Conservation (phyloP, 1,140 invertebrate genomes). For the Pomacea maculata region DNA sequence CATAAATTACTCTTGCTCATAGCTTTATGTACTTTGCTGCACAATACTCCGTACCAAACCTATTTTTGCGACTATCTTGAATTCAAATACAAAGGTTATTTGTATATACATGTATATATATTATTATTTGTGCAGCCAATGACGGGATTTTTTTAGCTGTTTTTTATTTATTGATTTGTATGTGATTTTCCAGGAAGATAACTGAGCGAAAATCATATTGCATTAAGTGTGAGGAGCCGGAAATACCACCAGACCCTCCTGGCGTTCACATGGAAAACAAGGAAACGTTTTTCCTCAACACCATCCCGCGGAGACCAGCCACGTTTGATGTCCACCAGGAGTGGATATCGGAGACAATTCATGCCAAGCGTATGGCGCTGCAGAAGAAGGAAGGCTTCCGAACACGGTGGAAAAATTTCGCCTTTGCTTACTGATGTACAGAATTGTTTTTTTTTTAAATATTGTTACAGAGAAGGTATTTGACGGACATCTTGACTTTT, state of each 20-base stretch:
- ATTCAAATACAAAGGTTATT: neutral
- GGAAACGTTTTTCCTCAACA: conserved; percentile 61
- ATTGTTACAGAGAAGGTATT: too few species aligned
- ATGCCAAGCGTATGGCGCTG: conserved; percentile 58
- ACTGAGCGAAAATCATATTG: conserved; percentile 50
- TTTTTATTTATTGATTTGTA: neutral
- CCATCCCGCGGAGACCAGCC: conserved; percentile 51
- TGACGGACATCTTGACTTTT: too few species aligned
- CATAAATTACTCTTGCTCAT: too few species aligned
- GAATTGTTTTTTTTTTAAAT: too few species aligned
- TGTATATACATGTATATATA: too few species aligned
- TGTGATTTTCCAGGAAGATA: conserved; percentile 34
- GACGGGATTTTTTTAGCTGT: neutral
- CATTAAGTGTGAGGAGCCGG: conserved; percentile 47
- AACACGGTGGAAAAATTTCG: conserved; percentile 56
- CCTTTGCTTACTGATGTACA: conserved; percentile 50
- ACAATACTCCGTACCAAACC: neutral
- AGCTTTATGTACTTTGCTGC: too few species aligned
- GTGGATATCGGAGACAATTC: conserved; percentile 59
- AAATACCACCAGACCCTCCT: conserved; percentile 48
- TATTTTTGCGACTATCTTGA: neutral
- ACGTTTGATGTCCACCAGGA: conserved; percentile 56
- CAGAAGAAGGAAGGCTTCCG: conserved; percentile 52
- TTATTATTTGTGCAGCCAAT: too few species aligned
- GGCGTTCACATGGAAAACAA: conserved; percentile 54